These are phyloP conservation scores for Nomada fucata DNA, from an alignment of 2,888 invertebrate species.

Conservation along the genomic window DNA sequence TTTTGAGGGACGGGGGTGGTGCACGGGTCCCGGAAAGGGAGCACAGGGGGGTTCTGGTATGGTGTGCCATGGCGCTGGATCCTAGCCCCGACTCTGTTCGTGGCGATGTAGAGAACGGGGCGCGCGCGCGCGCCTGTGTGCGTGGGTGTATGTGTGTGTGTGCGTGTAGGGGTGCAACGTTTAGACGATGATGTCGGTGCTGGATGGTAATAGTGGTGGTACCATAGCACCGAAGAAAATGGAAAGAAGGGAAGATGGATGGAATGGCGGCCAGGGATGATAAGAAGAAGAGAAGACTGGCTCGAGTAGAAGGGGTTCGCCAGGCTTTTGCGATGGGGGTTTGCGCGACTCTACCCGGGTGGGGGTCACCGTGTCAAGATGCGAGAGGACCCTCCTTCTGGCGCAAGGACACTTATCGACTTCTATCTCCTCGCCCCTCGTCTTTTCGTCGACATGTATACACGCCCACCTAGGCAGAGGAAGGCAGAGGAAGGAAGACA, in stretches of 20 bases:
- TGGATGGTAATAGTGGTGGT: slow-evolving; percentile 64
- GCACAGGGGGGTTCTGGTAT: slow-evolving; percentile 72
- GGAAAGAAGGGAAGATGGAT: slow-evolving; percentile 84
- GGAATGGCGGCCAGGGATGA: slow-evolving; percentile 78
- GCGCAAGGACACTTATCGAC: slow-evolving; percentile 76
- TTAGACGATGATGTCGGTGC: slow-evolving; percentile 42
- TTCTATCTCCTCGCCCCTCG: slow-evolving; percentile 62
- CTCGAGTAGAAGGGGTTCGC: slow-evolving; percentile 44
- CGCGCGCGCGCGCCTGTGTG: background rate
- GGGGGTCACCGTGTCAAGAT: slow-evolving; percentile 79
- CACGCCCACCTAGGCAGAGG: slow-evolving; percentile 51
- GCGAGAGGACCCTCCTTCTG: slow-evolving; percentile 73
- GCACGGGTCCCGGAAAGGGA: slow-evolving; percentile 87
- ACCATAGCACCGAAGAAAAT: slow-evolving; percentile 76
- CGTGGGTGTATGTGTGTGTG: background rate
- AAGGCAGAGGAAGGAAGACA: background rate
- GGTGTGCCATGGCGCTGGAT: slow-evolving; percentile 68
- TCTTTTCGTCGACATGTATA: slow-evolving; percentile 56
- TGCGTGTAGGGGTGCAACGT: slow-evolving; percentile 9
- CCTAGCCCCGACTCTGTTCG: slow-evolving; percentile 39
- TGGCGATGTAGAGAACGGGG: slow-evolving; percentile 44
- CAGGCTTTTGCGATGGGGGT: slow-evolving; percentile 46
- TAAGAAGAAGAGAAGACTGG: slow-evolving; percentile 70
- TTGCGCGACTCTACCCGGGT: slow-evolving; percentile 60
- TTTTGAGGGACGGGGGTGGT: slow-evolving; percentile 85